These are phyloP conservation scores for Bovichtus diacanthus DNA, from an alignment of 2,797 vertebrate genomes.

Conservation along the genomic window DNA sequence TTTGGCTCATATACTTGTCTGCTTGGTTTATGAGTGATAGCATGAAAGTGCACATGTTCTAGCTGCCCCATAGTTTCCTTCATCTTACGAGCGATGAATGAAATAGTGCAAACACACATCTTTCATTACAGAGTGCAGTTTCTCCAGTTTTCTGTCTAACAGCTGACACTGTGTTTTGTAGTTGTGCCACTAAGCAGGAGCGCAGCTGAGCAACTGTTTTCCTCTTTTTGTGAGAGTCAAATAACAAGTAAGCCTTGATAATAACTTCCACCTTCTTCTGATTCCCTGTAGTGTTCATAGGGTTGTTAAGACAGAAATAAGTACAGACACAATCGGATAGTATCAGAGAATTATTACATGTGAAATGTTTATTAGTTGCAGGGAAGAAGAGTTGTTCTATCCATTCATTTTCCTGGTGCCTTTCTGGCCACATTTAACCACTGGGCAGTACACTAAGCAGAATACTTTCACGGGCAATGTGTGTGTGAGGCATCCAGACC, in stretches of 20 bases:
- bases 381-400: not conserved
- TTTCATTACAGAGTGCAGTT: conserved; percentile 5
- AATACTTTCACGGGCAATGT: not conserved
- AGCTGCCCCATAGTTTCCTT: conserved; percentile 2
- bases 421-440: not conserved
- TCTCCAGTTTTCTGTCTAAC: conserved; percentile 5
- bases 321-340: no score
- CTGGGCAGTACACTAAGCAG: not conserved
- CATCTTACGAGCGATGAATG: not conserved
- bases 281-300: conserved; percentile 1
- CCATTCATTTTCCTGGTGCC: not conserved
- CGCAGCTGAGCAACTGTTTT: not conserved
- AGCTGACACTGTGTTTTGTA: conserved; percentile 15
- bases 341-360: not conserved
- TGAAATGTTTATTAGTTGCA: not conserved
- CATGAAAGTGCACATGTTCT: not conserved
- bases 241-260: conserved; percentile 12
- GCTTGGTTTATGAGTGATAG: not conserved
- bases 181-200: conserved; percentile 13
- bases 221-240: conserved; percentile 13
- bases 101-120: not conserved
- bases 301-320: not conserved
- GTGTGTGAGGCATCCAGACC: not conserved
- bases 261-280: conserved; percentile 6
- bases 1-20: not conserved